Conservation (phyloP, 2,113 vertebrate species). For the zebrafish (Danio rerio) region GRCz12tu NC_133191.1:14724001-14724500, state of each 20-base stretch:
- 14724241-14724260: slow-evolving; percentile 56
- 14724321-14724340: neutral
- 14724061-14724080: too few species aligned
- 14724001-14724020: too few species aligned
- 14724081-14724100: too few species aligned
- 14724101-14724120: too few species aligned
- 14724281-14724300: slow-evolving; percentile 49
- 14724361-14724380: neutral
- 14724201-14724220: slow-evolving; percentile 72
- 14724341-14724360: neutral
- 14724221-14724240: slow-evolving; percentile 78
- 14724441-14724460: slow-evolving; percentile 9
- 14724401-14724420: neutral
- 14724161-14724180: too few species aligned
- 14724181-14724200: slow-evolving; percentile 79
- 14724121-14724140: neutral
- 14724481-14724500: neutral
- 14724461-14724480: neutral
- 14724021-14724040: too few species aligned
- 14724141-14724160: too few species aligned
- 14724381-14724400: neutral
- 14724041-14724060: too few species aligned
- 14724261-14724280: slow-evolving; percentile 34
- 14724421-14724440: neutral
- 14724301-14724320: neutral